phyloP scores from a whole-genome alignment of 2,888 invertebrate species.

The Eristalinus aeneus region DNA sequence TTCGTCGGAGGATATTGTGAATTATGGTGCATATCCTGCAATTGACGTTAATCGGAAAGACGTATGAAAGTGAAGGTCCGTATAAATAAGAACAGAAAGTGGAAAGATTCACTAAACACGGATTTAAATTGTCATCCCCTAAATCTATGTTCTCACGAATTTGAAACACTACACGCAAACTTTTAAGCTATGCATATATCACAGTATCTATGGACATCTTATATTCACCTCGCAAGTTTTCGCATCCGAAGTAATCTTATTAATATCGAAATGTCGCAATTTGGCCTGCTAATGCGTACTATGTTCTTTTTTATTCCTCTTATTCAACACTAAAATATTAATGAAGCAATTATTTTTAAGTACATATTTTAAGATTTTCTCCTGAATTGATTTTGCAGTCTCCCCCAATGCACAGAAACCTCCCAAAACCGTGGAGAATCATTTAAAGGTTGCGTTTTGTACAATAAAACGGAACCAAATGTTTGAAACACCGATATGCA shows the following conservation, averaged over 20 bases:
- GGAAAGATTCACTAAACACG: no score
- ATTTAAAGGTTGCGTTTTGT: background rate
- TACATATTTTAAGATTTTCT: conserved; percentile 58
- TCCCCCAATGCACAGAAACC: conserved; percentile 49
- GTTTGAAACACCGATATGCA: conserved; percentile 21
- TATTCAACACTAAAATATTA: conserved; percentile 60
- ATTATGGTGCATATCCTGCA: conserved; percentile 55
- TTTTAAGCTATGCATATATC: conserved; percentile 9
- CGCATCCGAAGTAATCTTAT: conserved; percentile 24
- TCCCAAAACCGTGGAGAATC: conserved; percentile 27
- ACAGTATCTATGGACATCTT: conserved; percentile 37
- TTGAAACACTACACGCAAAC: conserved; percentile 4
- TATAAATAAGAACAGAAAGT: background rate
- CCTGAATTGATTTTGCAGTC: conserved; percentile 60
- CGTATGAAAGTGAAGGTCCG: background rate
- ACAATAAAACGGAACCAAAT: background rate
- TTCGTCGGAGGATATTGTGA: conserved; percentile 52
- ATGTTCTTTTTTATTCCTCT: conserved; percentile 30
- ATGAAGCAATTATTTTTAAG: conserved; percentile 66
- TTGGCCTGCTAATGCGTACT: no score
- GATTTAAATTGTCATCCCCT: no score
- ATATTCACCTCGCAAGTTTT: conserved; percentile 42
- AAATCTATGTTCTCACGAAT: no score
- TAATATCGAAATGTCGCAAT: conserved; percentile 22
- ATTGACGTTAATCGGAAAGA: conserved; percentile 44